phyloP scores from a whole-genome alignment of 1,140 invertebrate species.

The Bombus waltoni region DNA sequence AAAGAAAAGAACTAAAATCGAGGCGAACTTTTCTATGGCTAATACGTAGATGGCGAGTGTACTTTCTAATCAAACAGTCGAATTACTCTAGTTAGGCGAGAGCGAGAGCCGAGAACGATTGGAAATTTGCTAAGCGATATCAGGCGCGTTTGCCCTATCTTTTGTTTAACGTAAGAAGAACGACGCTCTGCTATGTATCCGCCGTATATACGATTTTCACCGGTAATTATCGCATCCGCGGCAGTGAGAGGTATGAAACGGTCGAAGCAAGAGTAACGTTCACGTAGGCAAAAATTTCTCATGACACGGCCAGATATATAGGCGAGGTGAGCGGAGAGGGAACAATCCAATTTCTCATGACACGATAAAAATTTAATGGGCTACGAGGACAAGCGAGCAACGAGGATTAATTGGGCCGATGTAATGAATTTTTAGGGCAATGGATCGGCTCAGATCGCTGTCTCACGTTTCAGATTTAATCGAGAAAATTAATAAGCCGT shows the following conservation, averaged over 20 bases:
- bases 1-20: background rate
- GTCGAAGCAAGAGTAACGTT: background rate
- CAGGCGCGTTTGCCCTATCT: background rate
- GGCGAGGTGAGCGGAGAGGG: too few species aligned
- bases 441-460: background rate
- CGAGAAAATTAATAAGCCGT: constrained; percentile 41
- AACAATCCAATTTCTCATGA: background rate
- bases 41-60: too few species aligned
- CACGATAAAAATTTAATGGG: constrained; percentile 41
- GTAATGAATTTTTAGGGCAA: constrained; percentile 53
- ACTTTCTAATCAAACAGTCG: background rate
- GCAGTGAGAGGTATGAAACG: too few species aligned
- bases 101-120: background rate
- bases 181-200: background rate
- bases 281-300: background rate
- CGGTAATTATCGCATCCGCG: too few species aligned
- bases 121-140: background rate
- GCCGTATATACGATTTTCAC: too few species aligned
- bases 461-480: constrained; percentile 21
- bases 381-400: constrained; percentile 27
- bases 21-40: background rate
- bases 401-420: constrained; percentile 33
- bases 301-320: background rate
- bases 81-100: background rate
- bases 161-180: background rate